Evolutionary conservation across 2,113 vertebrate species (phyloP).

Genomic region (Panthera leo): DNA sequence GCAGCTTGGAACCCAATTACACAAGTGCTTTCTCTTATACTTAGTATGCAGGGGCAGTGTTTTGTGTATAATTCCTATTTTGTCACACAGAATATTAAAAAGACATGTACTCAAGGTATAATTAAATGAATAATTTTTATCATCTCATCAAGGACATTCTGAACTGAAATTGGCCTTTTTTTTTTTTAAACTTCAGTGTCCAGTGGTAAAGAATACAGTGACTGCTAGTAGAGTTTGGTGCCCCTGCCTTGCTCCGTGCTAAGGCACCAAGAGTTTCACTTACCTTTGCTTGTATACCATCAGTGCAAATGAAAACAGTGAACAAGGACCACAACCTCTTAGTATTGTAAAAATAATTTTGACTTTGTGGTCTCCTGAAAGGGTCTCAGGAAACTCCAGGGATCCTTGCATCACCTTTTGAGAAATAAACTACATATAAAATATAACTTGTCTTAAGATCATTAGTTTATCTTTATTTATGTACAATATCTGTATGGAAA

Average conservation of each 20-base stretch:
- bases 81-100: slow-evolving; percentile 55
- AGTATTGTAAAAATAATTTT: slow-evolving; percentile 29
- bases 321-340: background rate
- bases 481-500: background rate
- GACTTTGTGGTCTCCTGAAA: background rate
- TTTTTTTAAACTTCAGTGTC: background rate
- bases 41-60: background rate
- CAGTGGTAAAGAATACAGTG: background rate
- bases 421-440: slow-evolving; percentile 9
- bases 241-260: background rate
- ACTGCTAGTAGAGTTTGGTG: background rate
- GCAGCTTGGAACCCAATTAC: background rate
- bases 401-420: background rate
- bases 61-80: slow-evolving; percentile 35
- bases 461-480: slow-evolving; percentile 39
- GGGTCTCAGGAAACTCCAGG: background rate
- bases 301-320: background rate
- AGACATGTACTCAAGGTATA: background rate
- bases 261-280: background rate
- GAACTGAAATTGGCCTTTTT: background rate
- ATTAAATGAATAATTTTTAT: slow-evolving; percentile 39
- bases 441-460: background rate
- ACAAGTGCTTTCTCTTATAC: background rate
- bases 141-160: slow-evolving; percentile 39
- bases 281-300: background rate